These are phyloP conservation scores for Mus pahari DNA, from an alignment of 2,113 vertebrate species.

Conservation along the genomic window DNA sequence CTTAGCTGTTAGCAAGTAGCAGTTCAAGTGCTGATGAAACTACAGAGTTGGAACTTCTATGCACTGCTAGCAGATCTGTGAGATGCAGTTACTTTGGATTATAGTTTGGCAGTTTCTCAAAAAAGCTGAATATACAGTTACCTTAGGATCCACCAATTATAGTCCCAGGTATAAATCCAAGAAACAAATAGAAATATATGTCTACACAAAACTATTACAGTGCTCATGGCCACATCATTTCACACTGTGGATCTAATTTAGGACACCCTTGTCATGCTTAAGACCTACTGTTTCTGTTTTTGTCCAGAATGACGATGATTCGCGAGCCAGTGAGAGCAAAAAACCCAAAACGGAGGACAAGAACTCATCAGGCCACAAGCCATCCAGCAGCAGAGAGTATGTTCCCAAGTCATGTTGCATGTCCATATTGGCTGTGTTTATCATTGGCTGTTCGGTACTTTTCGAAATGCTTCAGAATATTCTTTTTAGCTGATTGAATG, in stretches of 20 bases:
- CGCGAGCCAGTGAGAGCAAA: constrained; percentile 93
- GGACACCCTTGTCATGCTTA: neutral
- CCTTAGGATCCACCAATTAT: neutral
- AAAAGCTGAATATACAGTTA: neutral
- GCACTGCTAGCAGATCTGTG: neutral
- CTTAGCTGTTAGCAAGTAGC: neutral
- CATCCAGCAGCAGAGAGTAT: constrained; percentile 94
- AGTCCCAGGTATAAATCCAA: neutral
- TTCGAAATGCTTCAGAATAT: neutral
- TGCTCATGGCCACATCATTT: neutral
- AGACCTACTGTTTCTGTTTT: constrained; percentile 73
- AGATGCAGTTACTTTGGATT: neutral
- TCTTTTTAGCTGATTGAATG: constrained; percentile 6
- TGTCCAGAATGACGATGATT: constrained; percentile 93
- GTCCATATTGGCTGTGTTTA: neutral
- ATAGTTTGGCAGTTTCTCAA: constrained; percentile 1
- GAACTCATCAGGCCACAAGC: constrained; percentile 92
- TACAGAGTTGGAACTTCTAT: neutral
- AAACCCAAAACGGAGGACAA: constrained; percentile 96
- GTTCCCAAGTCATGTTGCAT: constrained; percentile 79
- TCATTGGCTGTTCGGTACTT: constrained; percentile 29
- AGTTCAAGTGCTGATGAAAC: neutral
- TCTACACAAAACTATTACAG: neutral
- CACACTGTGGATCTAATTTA: constrained; percentile 9
- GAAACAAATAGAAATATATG: constrained; percentile 7